These are phyloP conservation scores for Drosophila nannoptera DNA, from an alignment of 1,140 invertebrate species.

Conservation along the genomic window DNA sequence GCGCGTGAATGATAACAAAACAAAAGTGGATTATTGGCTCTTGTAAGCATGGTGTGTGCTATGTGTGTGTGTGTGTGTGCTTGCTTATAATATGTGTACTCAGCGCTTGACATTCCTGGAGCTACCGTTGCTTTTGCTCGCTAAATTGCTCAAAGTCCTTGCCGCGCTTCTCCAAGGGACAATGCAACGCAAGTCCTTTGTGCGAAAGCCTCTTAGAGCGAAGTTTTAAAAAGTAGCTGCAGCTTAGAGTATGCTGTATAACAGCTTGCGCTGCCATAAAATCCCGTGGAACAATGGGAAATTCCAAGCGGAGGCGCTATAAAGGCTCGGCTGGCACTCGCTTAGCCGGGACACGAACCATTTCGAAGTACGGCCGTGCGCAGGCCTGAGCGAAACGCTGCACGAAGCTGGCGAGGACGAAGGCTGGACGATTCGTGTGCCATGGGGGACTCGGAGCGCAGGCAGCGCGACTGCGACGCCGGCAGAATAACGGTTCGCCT, in stretches of 20 bases:
- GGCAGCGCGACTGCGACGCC: constrained; percentile 54
- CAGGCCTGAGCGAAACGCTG: constrained; percentile 47
- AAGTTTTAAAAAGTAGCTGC: constrained; percentile 18
- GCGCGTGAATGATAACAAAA: constrained; percentile 68
- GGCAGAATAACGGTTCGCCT: constrained; percentile 63
- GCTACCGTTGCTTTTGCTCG: background rate
- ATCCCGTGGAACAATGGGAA: constrained; percentile 32
- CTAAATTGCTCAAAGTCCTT: constrained; percentile 34
- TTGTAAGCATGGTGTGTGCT: constrained; percentile 60
- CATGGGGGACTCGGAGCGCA: constrained; percentile 41
- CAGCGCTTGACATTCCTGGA: constrained; percentile 2
- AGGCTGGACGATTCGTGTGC: constrained; percentile 25
- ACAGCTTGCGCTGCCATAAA: constrained; percentile 42
- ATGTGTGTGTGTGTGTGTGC: constrained; percentile 34
- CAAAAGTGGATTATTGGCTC: constrained; percentile 78
- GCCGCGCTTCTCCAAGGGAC: constrained; percentile 3
- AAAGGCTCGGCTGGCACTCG: background rate
- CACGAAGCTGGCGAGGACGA: constrained; percentile 23
- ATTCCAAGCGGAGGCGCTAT: background rate
- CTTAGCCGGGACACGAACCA: constrained; percentile 48
- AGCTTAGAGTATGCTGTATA: constrained; percentile 30
- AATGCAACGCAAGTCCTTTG: constrained; percentile 16
- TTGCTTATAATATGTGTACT: constrained; percentile 31
- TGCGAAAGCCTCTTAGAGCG: constrained; percentile 11
- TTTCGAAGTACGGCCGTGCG: constrained; percentile 45